A percentile compares a stretch with the other conserved stretches of the same genome.
These are phyloP conservation scores for Cacatua alba DNA, from an alignment of 2,113 vertebrate species.

Conservation along the genomic window DNA sequence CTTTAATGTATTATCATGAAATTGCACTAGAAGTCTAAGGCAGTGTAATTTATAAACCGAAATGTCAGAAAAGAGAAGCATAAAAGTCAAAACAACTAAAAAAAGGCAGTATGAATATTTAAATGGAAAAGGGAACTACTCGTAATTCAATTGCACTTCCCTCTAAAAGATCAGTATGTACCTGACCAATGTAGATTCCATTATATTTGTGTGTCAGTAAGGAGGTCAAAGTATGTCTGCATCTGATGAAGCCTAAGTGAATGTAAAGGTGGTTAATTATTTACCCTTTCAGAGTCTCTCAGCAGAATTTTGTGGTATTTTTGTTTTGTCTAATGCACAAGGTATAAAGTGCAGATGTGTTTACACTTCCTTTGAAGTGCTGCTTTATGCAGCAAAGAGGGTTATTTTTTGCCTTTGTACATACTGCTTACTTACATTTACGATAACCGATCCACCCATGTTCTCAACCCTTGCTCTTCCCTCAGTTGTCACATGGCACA, in stretches of 20 bases:
- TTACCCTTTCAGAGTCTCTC: neutral
- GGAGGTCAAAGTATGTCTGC: neutral
- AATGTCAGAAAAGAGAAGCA: neutral
- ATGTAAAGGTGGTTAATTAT: slow-evolving; percentile 21
- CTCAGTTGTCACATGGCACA: neutral
- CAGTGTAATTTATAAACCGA: neutral
- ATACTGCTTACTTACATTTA: neutral
- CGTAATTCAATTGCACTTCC: neutral
- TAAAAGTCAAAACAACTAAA: neutral
- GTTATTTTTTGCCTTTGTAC: neutral
- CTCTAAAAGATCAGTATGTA: neutral
- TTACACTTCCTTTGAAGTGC: neutral
- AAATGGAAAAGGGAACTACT: neutral
- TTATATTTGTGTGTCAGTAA: neutral
- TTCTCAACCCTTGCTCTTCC: neutral
- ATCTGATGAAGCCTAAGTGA: neutral
- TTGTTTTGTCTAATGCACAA: slow-evolving; percentile 21
- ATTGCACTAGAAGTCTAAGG: neutral
- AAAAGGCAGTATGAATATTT: neutral
- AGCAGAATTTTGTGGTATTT: slow-evolving; percentile 10
- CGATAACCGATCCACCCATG: neutral
- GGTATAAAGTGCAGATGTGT: neutral
- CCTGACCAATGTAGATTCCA: neutral
- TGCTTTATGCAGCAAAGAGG: neutral
- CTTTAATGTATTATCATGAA: neutral